Conservation (phyloP, 2,888 invertebrate genomes). For the Crepidodera aurea region DNA sequence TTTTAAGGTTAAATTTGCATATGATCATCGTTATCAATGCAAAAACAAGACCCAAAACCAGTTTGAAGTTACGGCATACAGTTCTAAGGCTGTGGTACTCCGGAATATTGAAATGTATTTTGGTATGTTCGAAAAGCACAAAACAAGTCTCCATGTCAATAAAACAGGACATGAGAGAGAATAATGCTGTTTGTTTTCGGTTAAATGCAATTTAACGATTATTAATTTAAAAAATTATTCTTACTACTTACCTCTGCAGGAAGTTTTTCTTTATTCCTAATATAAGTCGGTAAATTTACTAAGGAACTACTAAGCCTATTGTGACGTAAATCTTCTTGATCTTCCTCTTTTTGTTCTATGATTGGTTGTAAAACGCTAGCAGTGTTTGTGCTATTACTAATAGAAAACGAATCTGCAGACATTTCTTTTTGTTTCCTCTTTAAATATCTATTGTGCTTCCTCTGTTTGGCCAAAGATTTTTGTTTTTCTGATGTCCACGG, state of each 20-base stretch:
- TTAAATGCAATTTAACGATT: too few relatives aligned
- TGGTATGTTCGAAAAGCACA: too few relatives aligned
- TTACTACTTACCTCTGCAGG: slow-evolving; percentile 69
- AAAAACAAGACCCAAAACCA: too few relatives aligned
- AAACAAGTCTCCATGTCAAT: too few relatives aligned
- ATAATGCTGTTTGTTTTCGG: too few relatives aligned
- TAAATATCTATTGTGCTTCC: slow-evolving; percentile 68
- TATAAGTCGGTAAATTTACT: slow-evolving; percentile 84
- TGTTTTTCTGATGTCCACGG: slow-evolving; percentile 72
- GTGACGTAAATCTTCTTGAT: slow-evolving; percentile 52
- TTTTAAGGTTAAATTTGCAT: too few relatives aligned
- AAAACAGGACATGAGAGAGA: too few relatives aligned
- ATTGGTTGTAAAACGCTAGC: slow-evolving; percentile 66
- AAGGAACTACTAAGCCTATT: slow-evolving; percentile 78
- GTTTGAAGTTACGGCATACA: too few relatives aligned
- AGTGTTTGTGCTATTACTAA: slow-evolving; percentile 73
- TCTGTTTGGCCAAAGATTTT: slow-evolving; percentile 69
- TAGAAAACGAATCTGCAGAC: slow-evolving; percentile 77
- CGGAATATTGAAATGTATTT: too few relatives aligned
- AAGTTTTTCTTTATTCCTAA: slow-evolving; percentile 79
- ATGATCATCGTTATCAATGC: too few relatives aligned
- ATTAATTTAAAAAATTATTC: too few relatives aligned
- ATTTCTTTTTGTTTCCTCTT: slow-evolving; percentile 66
- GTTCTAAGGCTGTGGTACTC: too few relatives aligned
- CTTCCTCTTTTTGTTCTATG: slow-evolving; percentile 56